Conservation (phyloP, 2,113 vertebrate species). For the Illadopsis cleaveri region DNA sequence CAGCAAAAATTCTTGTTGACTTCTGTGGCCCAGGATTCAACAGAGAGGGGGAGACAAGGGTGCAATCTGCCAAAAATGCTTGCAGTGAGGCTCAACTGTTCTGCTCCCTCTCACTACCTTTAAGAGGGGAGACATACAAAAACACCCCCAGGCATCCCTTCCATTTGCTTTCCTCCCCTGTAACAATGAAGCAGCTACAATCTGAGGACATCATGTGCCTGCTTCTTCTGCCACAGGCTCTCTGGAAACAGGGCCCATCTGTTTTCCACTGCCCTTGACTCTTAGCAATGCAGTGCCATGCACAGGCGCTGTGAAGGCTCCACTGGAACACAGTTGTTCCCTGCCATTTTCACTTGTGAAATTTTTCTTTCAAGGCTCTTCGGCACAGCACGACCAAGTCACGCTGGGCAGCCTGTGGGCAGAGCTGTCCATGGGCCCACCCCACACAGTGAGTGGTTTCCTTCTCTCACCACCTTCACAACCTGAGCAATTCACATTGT, state of each 20-base stretch:
- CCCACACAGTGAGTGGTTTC: background rate
- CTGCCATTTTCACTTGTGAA: background rate
- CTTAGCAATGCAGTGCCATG: rapidly evolving
- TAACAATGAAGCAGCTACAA: background rate
- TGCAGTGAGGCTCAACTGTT: background rate
- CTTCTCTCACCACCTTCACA: background rate
- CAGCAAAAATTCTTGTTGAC: background rate
- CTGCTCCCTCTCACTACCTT: background rate
- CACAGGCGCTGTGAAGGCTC: background rate
- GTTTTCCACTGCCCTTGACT: background rate
- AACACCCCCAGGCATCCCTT: background rate
- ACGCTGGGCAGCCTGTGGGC: background rate
- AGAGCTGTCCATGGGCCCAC: background rate
- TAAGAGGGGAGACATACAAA: background rate
- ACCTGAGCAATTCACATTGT: rapidly evolving
- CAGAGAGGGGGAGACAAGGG: background rate
- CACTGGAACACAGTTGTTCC: background rate
- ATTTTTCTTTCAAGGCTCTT: background rate
- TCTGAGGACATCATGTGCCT: background rate
- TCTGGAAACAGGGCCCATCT: background rate
- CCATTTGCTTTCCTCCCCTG: background rate
- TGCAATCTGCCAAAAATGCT: background rate
- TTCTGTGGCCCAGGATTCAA: background rate
- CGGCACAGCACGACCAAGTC: rapidly evolving
- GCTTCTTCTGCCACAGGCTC: background rate